Percentiles rank a stretch among this genome's conserved stretches.
Conservation (phyloP, 2,113 vertebrate genomes). For the Microcebus murinus region DNA sequence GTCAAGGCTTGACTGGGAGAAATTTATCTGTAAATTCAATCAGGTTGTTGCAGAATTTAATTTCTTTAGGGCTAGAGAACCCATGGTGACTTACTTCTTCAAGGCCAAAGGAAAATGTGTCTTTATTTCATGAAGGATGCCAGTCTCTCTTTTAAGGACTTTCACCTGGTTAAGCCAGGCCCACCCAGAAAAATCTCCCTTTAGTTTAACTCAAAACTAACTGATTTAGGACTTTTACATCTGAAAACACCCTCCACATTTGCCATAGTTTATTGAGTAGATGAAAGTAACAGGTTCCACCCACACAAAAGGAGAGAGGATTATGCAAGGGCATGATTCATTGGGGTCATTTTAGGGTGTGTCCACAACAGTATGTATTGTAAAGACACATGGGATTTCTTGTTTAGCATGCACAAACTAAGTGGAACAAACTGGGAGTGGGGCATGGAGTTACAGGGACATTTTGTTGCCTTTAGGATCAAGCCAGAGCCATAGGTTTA, state of each 20-base stretch:
- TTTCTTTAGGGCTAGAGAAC: not conserved
- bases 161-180: not conserved
- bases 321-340: not conserved
- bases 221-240: not conserved
- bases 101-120: not conserved
- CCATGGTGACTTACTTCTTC: not conserved
- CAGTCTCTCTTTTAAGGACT: not conserved
- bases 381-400: not conserved
- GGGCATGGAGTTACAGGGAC: not conserved
- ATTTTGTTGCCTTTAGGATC: not conserved
- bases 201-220: not conserved
- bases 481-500: not conserved
- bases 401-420: not conserved
- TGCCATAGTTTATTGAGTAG: not conserved
- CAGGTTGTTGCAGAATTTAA: not conserved
- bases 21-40: not conserved
- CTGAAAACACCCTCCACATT: not conserved
- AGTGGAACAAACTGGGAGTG: not conserved
- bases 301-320: not conserved
- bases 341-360: not conserved
- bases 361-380: not conserved
- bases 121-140: not conserved
- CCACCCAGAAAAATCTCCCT: not conserved
- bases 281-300: not conserved
- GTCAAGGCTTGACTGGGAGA: not conserved